Conservation (phyloP, 2,888 invertebrate genomes). For the Hipparchia semele region DNA sequence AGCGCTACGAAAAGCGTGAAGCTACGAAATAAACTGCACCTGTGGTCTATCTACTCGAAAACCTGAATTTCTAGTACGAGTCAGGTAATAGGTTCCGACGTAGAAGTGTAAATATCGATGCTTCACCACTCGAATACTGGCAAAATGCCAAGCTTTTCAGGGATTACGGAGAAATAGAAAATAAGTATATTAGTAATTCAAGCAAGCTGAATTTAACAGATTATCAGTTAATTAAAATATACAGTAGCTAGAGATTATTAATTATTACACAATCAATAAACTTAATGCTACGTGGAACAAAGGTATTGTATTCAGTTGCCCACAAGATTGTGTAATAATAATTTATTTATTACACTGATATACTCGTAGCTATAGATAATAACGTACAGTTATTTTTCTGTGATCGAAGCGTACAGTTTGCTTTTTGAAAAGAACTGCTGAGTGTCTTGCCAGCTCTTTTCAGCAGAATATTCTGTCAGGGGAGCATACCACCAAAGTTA, state of each 20-base stretch:
- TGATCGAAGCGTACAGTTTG: too few relatives aligned
- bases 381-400: too few relatives aligned
- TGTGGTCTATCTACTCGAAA: conserved; percentile 6
- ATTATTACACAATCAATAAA: not conserved
- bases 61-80: conserved; percentile 14
- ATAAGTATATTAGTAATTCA: not conserved
- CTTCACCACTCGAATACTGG: conserved; percentile 6
- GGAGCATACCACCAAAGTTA: too few relatives aligned
- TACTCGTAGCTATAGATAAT: too few relatives aligned
- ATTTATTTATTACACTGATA: too few relatives aligned
- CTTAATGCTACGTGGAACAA: not conserved
- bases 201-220: not conserved
- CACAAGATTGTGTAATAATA: too few relatives aligned
- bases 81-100: conserved; percentile 17
- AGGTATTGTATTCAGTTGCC: too few relatives aligned
- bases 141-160: not conserved
- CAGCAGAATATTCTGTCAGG: too few relatives aligned
- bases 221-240: not conserved
- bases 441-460: too few relatives aligned
- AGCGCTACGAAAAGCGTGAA: not conserved
- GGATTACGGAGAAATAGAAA: not conserved
- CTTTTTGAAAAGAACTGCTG: too few relatives aligned
- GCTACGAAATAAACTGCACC: conserved; percentile 18
- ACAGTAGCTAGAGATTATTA: too few relatives aligned
- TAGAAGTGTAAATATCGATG: conserved; percentile 13